Percentiles rank a stretch among this genome's conserved stretches.
phyloP scores from a whole-genome alignment of 2,888 invertebrate genomes.

The Choreutis nemorana region DNA sequence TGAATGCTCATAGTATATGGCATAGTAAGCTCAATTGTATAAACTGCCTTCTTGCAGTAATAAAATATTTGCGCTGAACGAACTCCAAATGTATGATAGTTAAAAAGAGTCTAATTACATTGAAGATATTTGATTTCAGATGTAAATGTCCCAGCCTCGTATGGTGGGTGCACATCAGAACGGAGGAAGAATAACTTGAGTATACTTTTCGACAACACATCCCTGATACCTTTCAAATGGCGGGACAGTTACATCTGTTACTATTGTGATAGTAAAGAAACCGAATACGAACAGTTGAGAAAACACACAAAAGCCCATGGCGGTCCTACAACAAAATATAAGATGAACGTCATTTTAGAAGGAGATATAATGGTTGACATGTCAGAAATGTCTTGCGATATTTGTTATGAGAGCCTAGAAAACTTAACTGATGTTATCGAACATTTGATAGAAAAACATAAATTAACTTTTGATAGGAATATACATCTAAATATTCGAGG shows the following conservation, averaged over 20 bases:
- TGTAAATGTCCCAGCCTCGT: slow-evolving; percentile 26
- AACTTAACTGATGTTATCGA: slow-evolving; percentile 31
- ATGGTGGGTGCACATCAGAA: too few species aligned
- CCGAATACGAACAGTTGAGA: slow-evolving; percentile 21
- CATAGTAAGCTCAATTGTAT: too few species aligned
- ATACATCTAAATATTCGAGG: slow-evolving; percentile 34
- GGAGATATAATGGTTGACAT: slow-evolving; percentile 48
- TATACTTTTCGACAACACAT: slow-evolving; percentile 47
- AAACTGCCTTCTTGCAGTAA: too few species aligned
- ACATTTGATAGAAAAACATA: slow-evolving; percentile 40
- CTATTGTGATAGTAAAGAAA: slow-evolving; percentile 36
- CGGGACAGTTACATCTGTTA: slow-evolving; percentile 45
- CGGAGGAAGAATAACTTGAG: slow-evolving; percentile 31
- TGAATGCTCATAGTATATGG: too few species aligned
- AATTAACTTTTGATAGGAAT: slow-evolving; percentile 33
- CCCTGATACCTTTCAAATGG: slow-evolving; percentile 49
- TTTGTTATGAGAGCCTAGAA: slow-evolving; percentile 34
- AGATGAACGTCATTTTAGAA: too few species aligned
- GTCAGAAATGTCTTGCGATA: slow-evolving; percentile 37
- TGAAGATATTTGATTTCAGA: slow-evolving; percentile 47
- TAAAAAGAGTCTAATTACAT: too few species aligned
- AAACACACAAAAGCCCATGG: slow-evolving; percentile 37
- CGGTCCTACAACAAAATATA: slow-evolving; percentile 24
- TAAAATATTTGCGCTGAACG: too few species aligned
- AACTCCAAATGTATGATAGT: too few species aligned